Percentiles rank a stretch among this genome's conserved stretches.
Evolutionary conservation across 2,888 invertebrate genomes (phyloP).

Genomic region (Lottia gigantea): DNA sequence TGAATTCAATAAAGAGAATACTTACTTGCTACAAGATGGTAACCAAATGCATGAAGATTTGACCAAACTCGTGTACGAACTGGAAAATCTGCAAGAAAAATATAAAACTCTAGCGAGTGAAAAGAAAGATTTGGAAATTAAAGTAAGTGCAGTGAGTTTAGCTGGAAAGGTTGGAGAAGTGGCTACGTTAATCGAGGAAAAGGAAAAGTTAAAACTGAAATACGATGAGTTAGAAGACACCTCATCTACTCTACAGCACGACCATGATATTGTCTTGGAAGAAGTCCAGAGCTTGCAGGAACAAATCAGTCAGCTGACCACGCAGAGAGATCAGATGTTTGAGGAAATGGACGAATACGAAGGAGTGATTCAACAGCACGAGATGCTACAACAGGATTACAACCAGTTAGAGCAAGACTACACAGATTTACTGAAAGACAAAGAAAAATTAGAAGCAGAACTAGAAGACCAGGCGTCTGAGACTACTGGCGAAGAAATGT

Average conservation of each 20-base stretch:
- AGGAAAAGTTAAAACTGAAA: slow-evolving; percentile 42
- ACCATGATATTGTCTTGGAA: slow-evolving; percentile 55
- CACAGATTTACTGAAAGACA: slow-evolving; percentile 52
- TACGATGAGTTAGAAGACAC: slow-evolving; percentile 42
- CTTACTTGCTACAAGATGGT: slow-evolving; percentile 52
- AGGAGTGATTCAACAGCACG: slow-evolving; percentile 46
- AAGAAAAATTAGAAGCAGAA: slow-evolving; percentile 54
- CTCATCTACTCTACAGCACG: slow-evolving; percentile 42
- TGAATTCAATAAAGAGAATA: slow-evolving; percentile 54
- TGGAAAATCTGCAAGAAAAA: slow-evolving; percentile 56
- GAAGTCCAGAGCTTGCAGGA: slow-evolving; percentile 58
- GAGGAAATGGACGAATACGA: slow-evolving; percentile 52
- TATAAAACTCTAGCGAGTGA: slow-evolving; percentile 41
- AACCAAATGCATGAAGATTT: slow-evolving; percentile 59
- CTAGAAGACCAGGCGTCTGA: slow-evolving; percentile 35
- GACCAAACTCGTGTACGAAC: slow-evolving; percentile 54
- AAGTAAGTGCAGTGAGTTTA: slow-evolving; percentile 40
- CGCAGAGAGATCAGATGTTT: slow-evolving; percentile 37
- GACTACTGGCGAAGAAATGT: slow-evolving; percentile 37
- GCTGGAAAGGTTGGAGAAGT: slow-evolving; percentile 55
- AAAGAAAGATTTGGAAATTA: slow-evolving; percentile 50
- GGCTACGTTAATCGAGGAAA: slow-evolving; percentile 50
- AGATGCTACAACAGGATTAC: slow-evolving; percentile 53
- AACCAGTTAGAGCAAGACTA: slow-evolving; percentile 54
- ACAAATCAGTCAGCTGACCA: slow-evolving; percentile 21